Percentiles rank a stretch among this genome's conserved stretches.
Conservation (phyloP, 2,888 invertebrate species). For the Exocentrus adspersus region DNA sequence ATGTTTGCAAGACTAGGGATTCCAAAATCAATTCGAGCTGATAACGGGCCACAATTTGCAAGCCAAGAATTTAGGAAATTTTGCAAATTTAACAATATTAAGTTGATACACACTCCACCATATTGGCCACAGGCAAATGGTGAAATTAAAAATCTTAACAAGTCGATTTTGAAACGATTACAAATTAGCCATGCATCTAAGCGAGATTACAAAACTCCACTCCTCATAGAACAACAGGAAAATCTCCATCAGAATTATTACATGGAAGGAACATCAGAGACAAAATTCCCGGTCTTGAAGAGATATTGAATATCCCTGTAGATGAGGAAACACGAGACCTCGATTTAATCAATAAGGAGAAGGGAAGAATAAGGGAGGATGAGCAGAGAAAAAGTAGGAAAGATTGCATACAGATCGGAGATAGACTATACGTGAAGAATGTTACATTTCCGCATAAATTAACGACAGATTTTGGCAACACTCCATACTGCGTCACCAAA, state of each 20-base stretch:
- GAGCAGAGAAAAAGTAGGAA: neutral
- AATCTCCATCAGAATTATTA: slow-evolving; percentile 44
- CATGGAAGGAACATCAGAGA: slow-evolving; percentile 40
- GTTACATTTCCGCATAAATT: neutral
- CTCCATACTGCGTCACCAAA: no score
- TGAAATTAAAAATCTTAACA: slow-evolving; percentile 47
- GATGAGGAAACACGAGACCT: slow-evolving; percentile 34
- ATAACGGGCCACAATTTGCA: slow-evolving; percentile 38
- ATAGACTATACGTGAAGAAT: slow-evolving; percentile 1
- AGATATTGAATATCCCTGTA: slow-evolving; percentile 10
- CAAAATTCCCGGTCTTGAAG: slow-evolving; percentile 35
- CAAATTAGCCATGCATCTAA: slow-evolving; percentile 4
- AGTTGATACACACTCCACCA: slow-evolving; percentile 33
- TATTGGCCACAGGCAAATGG: slow-evolving; percentile 43
- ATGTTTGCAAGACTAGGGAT: slow-evolving; percentile 33
- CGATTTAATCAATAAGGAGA: slow-evolving; percentile 38
- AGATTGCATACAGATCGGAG: neutral
- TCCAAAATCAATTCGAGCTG: slow-evolving; percentile 34
- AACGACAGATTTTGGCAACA: no score
- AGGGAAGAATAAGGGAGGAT: slow-evolving; percentile 10
- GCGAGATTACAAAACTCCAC: slow-evolving; percentile 32
- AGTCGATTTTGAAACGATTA: slow-evolving; percentile 18
- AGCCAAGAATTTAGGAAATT: slow-evolving; percentile 36
- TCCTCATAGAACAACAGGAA: slow-evolving; percentile 46
- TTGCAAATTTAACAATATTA: slow-evolving; percentile 31